Base-by-base conservation (phyloP, 2,888 invertebrate species). In the Plebejus anna region DNA sequence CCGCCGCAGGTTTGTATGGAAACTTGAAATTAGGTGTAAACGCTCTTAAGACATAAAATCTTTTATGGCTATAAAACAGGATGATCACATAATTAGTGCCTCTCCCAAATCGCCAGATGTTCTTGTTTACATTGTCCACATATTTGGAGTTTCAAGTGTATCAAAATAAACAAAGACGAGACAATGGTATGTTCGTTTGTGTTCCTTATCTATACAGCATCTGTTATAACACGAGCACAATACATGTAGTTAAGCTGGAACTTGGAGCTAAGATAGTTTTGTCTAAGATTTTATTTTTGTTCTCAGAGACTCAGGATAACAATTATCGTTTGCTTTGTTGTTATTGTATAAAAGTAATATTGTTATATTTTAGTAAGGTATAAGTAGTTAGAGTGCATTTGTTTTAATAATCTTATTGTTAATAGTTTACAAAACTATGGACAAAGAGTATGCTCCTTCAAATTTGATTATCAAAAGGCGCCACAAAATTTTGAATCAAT, bases 91-190 rank as follows among this genome's bases (percentile, higher is more conserved):
- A 76, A 78, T 75, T 77, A 77, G 75, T 73, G 75, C 76, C 75
- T 77, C 75, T 75, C 77, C 73, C 73, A 71, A 76, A 75, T 76
- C 84, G 84, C 84, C 86, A 81, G 81, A 80, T 85, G 87, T 86
- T 86, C 87, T 85, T 89, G 89, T 88, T 87, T 83, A 84, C 81
- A 84, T 84, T 84, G 87, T 88, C 88, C 88, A 89, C 87, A 86
- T 81, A 87, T 85, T 87, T 84, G 85, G 87, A 87, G 87, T 86
- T 87, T 77, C 85, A 84, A 85, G 86, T 77, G 79, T 77, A 80
- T 79, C 78, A 78, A 79, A 80, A 76, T 76, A 77, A 76, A 75
- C 61, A 66, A 71, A 51, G 55, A 70, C 47, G 70, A 57, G 51
- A 70, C 70, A 55, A 70, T 55, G n/a, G 28, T 51, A 55, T 70